These are phyloP conservation scores for Sapayoa aenigma DNA, from an alignment of 2,113 vertebrate species.

Conservation along the genomic window DNA sequence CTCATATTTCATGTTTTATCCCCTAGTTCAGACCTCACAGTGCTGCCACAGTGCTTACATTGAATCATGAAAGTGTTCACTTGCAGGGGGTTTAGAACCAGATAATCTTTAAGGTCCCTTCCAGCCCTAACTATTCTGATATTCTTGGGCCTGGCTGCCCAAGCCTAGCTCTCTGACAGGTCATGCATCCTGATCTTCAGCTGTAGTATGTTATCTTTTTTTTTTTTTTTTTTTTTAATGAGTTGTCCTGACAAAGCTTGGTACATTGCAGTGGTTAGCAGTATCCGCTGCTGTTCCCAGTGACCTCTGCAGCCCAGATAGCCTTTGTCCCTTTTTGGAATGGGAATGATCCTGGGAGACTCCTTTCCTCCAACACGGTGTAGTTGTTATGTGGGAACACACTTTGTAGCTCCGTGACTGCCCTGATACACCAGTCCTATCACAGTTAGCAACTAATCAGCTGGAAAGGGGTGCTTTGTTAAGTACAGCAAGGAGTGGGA, in stretches of 20 bases:
- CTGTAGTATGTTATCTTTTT: background rate
- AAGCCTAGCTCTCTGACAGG: background rate
- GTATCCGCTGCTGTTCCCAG: background rate
- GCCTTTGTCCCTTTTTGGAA: background rate
- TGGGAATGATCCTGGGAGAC: background rate
- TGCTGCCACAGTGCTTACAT: background rate
- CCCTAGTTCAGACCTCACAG: background rate
- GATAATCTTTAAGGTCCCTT: background rate
- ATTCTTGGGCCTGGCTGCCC: background rate
- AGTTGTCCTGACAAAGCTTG: background rate
- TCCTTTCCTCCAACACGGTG: background rate
- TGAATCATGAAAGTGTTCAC: background rate
- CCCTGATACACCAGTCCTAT: background rate
- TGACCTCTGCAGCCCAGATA: background rate
- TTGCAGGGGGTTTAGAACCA: background rate
- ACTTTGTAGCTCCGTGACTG: rapidly evolving
- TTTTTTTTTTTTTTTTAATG: background rate
- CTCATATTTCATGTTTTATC: background rate
- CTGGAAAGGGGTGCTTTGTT: background rate
- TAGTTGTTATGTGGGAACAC: background rate
- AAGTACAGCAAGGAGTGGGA: background rate
- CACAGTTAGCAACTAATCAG: background rate
- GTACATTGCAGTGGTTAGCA: background rate
- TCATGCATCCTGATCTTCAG: background rate
- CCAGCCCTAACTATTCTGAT: background rate